A percentile compares a stretch with the other conserved stretches of the same genome.
Conservation (phyloP, 1,140 invertebrate species). For the Pseudomyrmex sp. region DNA sequence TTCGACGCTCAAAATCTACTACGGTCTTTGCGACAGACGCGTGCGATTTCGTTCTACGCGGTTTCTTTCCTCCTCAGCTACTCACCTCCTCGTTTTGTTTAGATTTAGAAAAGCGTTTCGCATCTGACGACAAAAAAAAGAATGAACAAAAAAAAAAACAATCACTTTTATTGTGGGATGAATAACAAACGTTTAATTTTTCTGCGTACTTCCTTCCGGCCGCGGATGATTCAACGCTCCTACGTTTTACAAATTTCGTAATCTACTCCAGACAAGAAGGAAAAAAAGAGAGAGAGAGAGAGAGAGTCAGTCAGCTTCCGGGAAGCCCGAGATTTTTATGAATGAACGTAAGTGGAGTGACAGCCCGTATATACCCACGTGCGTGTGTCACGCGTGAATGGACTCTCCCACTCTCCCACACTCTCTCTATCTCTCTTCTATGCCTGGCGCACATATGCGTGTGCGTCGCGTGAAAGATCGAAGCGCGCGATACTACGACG, state of each 20-base stretch:
- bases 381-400: slow-evolving; percentile 69
- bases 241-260: slow-evolving; percentile 55
- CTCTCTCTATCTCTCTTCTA: background rate
- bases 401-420: slow-evolving; percentile 30
- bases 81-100: no score
- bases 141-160: no score
- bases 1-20: no score
- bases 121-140: no score
- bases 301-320: slow-evolving; percentile 32
- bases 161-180: no score
- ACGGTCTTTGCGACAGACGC: no score
- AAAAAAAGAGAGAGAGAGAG: no score
- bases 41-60: no score
- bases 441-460: background rate
- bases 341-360: slow-evolving; percentile 67
- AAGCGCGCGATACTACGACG: slow-evolving; percentile 16
- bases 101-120: no score
- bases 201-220: background rate
- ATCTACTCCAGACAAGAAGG: slow-evolving; percentile 19
- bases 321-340: slow-evolving; percentile 70
- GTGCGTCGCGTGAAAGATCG: background rate
- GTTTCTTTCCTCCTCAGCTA: no score
- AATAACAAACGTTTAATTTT: background rate
- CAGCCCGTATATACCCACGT: background rate
- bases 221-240: slow-evolving; percentile 51